Base-by-base conservation (phyloP, 2,113 vertebrate genomes). In the Rhinoderma darwinii region DNA sequence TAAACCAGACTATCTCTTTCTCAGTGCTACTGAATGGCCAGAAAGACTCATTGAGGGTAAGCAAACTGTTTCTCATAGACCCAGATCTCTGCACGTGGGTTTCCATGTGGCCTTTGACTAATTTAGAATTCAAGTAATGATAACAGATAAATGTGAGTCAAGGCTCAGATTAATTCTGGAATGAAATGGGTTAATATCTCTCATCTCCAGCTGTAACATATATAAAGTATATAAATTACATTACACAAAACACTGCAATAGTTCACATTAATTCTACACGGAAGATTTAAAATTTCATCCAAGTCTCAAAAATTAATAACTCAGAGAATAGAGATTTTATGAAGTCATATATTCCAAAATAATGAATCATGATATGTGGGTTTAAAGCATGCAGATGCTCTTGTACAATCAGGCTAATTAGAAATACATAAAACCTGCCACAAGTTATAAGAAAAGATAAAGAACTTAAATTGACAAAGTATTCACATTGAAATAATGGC, bases 221-320 rank as follows among this genome's bases (percentile, higher is more conserved):
- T 68, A 83, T 70, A 83, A 12, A 50, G 30, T 83, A 83, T 83
- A 83, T 83, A 83, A 83, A 70, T 83, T 83, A 50, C 56, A 72
- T 82, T 83, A 66, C n/a, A 70, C 63, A 32, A 83, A 70, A 47
- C 63, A 83, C 35, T 70, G 43, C 43, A 25, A 50, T 15, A 70
- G 61, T 70, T 68, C 44, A 50, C 81, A 70, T 83, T 83, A 83
- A 70, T 72, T 72, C 63, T 72, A 82, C 56, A 82, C 37, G 37
- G 79, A 51, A 70, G 81, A 68, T 70, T 72, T 70, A 51, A 83
- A 83, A 70, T 72, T 70, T 83, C 61, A 83, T 83, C 61, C 63
- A 68, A 83, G 81, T 83, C 81, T 83, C 81, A 83, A 83, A 83
- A 70, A 83, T 83, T 83, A 83, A 70, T 72, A 83, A 68, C 63